Conservation (phyloP, 1,140 invertebrate species). For the Drosophila tsacasi region DNA sequence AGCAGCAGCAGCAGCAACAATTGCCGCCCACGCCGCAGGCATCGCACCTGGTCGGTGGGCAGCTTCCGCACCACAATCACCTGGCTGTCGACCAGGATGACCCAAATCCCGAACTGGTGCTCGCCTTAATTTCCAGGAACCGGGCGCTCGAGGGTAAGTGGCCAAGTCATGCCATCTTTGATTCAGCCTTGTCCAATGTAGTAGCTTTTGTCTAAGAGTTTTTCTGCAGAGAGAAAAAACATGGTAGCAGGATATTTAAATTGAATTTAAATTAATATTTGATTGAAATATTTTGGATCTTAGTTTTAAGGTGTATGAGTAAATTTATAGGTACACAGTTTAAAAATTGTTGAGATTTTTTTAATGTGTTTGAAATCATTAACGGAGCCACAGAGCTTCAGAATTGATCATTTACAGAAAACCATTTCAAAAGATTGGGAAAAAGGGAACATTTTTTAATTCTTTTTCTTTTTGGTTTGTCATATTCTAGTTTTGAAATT, state of each 20-base stretch:
- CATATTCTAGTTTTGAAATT: neutral
- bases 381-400: too few relatives aligned
- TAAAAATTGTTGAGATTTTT: neutral
- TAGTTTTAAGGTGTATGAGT: neutral
- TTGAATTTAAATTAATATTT: too few relatives aligned
- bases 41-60: conserved; percentile 80
- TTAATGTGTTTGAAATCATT: neutral
- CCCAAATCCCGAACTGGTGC: conserved; percentile 92
- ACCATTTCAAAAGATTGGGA: neutral
- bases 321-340: neutral
- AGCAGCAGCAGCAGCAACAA: conserved; percentile 76
- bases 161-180: conserved; percentile 61
- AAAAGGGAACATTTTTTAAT: too few relatives aligned
- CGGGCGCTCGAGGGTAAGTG: conserved; percentile 94
- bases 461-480: neutral
- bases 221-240: conserved; percentile 24
- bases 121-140: conserved; percentile 93
- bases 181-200: conserved; percentile 51
- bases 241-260: neutral
- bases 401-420: neutral
- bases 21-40: conserved; percentile 86
- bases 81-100: conserved; percentile 81
- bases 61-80: conserved; percentile 66
- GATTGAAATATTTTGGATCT: neutral
- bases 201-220: conserved; percentile 28